These are phyloP conservation scores for Heliconius sara DNA, from an alignment of 2,888 invertebrate genomes.

Conservation along the genomic window DNA sequence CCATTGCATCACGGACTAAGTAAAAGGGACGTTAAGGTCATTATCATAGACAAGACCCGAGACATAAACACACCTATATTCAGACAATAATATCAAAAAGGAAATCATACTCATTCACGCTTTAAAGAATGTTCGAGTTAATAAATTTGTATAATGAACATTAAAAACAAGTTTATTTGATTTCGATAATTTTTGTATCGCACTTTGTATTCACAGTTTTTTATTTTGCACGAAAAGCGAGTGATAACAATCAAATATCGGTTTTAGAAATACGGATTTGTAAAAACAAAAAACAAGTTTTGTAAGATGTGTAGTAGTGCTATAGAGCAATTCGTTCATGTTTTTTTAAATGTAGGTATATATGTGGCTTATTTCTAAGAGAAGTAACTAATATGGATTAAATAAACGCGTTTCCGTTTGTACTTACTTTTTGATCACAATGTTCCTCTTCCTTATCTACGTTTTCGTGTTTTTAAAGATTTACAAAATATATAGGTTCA, in stretches of 20 bases:
- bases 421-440: too few species aligned
- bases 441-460: too few species aligned
- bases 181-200: not conserved
- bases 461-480: not conserved
- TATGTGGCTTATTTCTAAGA: too few species aligned
- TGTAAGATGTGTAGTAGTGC: not conserved
- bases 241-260: not conserved
- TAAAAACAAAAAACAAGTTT: not conserved
- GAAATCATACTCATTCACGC: conserved; percentile 32
- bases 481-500: not conserved
- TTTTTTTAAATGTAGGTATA: not conserved
- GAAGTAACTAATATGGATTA: not conserved
- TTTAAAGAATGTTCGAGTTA: conserved; percentile 35
- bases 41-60: conserved; percentile 31
- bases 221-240: not conserved
- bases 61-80: conserved; percentile 34
- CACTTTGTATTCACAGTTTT: not conserved
- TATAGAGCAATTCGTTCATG: not conserved
- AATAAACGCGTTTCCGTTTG: too few species aligned
- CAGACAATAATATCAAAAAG: conserved; percentile 29
- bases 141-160: conserved; percentile 11
- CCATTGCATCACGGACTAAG: conserved; percentile 37
- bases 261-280: not conserved
- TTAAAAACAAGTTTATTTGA: conserved; percentile 1
- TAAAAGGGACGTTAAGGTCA: conserved; percentile 44